phyloP scores from a whole-genome alignment of 1,140 invertebrate species.

The Tetramorium alpestre region DNA sequence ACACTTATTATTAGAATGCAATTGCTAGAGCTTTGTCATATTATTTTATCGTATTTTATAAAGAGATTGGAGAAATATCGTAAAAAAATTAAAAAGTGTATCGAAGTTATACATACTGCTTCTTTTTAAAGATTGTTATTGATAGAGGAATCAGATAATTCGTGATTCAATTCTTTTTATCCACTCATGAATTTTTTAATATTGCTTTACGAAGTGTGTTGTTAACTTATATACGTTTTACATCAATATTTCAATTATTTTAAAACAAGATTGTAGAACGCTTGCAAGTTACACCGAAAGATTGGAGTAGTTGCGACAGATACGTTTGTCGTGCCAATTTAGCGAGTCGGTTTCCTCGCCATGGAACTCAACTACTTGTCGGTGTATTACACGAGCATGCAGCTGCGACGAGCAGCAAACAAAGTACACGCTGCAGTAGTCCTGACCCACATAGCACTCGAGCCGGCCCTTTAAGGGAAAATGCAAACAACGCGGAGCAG shows the following conservation, averaged over 20 bases:
- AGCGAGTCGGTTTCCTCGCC: slow-evolving; percentile 49
- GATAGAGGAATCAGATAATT: background rate
- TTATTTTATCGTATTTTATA: background rate
- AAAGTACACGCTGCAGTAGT: slow-evolving; percentile 49
- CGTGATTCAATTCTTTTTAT: background rate
- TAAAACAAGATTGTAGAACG: background rate
- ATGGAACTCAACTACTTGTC: slow-evolving; percentile 49
- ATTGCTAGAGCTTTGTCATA: background rate
- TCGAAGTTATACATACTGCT: background rate
- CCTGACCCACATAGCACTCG: slow-evolving; percentile 53
- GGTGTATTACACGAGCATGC: slow-evolving; percentile 54
- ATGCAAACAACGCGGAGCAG: slow-evolving; percentile 46
- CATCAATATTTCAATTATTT: slow-evolving; percentile 22
- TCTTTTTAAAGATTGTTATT: background rate
- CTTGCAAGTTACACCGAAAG: slow-evolving; percentile 24
- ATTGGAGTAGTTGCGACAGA: slow-evolving; percentile 36
- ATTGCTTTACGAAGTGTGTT: background rate
- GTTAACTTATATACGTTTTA: background rate
- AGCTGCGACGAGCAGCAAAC: slow-evolving; percentile 50
- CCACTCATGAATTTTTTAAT: background rate
- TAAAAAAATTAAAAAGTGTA: too few species aligned
- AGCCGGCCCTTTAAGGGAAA: slow-evolving; percentile 53
- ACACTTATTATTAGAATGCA: background rate
- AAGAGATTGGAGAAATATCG: background rate
- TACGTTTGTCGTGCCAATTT: slow-evolving; percentile 56